Conservation (phyloP, 2,888 invertebrate species). For the Oscheius myriophilus region DNA sequence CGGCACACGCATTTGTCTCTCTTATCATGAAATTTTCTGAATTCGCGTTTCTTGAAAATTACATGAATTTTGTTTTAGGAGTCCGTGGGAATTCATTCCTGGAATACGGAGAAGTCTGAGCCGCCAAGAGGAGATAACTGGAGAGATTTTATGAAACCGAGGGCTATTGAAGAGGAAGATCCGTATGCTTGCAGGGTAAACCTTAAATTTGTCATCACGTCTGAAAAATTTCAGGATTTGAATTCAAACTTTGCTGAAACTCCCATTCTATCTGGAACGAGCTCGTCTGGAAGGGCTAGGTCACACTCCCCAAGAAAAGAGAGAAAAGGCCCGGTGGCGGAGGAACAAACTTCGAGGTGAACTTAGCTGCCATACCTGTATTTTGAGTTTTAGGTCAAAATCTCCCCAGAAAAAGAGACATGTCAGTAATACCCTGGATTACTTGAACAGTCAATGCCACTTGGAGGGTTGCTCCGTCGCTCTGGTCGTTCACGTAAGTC, state of each 20-base stretch:
- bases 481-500: slow-evolving; percentile 65
- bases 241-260: slow-evolving; percentile 19
- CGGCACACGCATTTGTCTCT: no score
- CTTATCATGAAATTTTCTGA: no score
- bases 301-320: slow-evolving; percentile 46
- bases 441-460: slow-evolving; percentile 66
- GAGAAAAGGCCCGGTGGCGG: slow-evolving; percentile 18
- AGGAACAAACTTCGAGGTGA: slow-evolving; percentile 28
- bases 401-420: slow-evolving; percentile 42
- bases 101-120: slow-evolving; percentile 55
- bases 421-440: slow-evolving; percentile 63
- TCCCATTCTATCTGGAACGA: slow-evolving; percentile 22
- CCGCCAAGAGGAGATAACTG: slow-evolving; percentile 14
- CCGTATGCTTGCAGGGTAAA: slow-evolving; percentile 3
- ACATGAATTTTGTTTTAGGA: slow-evolving; percentile 38
- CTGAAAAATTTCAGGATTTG: slow-evolving; percentile 25
- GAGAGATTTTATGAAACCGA: slow-evolving; percentile 20
- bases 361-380: no score
- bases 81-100: slow-evolving; percentile 53
- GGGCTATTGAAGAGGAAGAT: slow-evolving; percentile 9
- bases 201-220: neutral
- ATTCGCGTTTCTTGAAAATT: neutral
- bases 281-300: slow-evolving; percentile 36
- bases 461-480: slow-evolving; percentile 67
- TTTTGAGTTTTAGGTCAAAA: slow-evolving; percentile 41